A percentile compares a stretch with the other conserved stretches of the same genome.
These are phyloP conservation scores for Tinea semifulvella DNA, from an alignment of 2,888 invertebrate species.

Conservation along the genomic window DNA sequence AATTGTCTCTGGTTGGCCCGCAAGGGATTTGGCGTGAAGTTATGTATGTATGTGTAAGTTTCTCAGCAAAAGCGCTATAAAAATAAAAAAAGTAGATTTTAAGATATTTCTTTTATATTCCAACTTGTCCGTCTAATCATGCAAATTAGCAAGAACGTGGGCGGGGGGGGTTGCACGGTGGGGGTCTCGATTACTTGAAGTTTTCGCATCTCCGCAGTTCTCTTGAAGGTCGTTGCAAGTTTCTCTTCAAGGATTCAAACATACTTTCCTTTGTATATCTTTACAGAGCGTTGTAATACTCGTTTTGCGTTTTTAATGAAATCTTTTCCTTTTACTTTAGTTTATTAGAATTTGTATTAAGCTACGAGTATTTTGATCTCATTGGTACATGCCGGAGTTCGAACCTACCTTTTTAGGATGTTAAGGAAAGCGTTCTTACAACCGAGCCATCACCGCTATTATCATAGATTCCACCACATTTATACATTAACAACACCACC, in stretches of 20 bases:
- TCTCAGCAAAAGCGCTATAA: neutral
- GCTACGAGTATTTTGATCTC: no score
- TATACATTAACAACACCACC: no score
- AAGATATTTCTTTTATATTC: neutral
- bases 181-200: conserved; percentile 9
- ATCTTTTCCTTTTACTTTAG: no score
- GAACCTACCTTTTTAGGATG: no score
- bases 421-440: no score
- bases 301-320: neutral
- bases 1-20: no score
- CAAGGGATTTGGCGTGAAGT: no score
- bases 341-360: no score
- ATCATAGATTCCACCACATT: no score
- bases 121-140: conserved; percentile 37
- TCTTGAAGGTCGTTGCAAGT: conserved; percentile 62
- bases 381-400: no score
- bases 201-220: conserved; percentile 17
- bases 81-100: neutral
- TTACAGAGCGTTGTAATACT: conserved; percentile 13
- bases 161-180: conserved; percentile 42
- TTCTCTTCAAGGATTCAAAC: conserved; percentile 46
- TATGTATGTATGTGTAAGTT: neutral
- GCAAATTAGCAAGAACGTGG: conserved; percentile 50
- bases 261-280: conserved; percentile 51
- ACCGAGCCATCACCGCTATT: no score